These are phyloP conservation scores for Sturnira hondurensis DNA, from an alignment of 2,113 vertebrate species.

Conservation along the genomic window DNA sequence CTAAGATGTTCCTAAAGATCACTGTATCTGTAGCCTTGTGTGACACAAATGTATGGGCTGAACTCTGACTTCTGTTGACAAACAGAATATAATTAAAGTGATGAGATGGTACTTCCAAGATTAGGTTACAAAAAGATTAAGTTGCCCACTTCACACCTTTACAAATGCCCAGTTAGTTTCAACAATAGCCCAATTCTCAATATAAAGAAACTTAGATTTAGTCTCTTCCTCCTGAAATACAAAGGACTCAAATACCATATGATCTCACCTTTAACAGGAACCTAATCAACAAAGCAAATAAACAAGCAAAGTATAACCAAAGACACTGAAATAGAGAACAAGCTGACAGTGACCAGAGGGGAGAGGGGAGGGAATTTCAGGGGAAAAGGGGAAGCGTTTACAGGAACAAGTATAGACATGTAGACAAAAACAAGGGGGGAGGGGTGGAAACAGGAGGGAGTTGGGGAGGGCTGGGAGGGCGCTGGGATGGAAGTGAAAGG, in stretches of 20 bases:
- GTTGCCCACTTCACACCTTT: neutral
- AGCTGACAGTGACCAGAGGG: no score
- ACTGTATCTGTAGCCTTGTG: neutral
- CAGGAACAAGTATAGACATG: no score
- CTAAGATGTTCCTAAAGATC: neutral
- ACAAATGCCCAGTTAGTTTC: neutral
- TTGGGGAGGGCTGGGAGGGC: no score
- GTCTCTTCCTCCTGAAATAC: neutral
- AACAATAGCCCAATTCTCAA: neutral
- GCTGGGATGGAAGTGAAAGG: no score
- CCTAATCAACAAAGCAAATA: no score
- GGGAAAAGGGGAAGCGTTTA: no score
- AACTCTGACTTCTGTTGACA: neutral
- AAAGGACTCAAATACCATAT: neutral
- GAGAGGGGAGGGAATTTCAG: no score
- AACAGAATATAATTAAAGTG: neutral
- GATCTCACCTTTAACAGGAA: no score
- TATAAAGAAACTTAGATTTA: neutral
- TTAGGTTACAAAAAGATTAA: neutral
- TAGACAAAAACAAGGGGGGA: no score
- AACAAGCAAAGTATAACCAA: no score
- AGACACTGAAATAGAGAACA: no score
- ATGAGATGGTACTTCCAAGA: neutral
- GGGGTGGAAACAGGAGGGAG: no score
- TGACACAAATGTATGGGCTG: neutral